phyloP scores from a whole-genome alignment of 2,113 vertebrate species.

The Brienomyrus longianalis region DNA sequence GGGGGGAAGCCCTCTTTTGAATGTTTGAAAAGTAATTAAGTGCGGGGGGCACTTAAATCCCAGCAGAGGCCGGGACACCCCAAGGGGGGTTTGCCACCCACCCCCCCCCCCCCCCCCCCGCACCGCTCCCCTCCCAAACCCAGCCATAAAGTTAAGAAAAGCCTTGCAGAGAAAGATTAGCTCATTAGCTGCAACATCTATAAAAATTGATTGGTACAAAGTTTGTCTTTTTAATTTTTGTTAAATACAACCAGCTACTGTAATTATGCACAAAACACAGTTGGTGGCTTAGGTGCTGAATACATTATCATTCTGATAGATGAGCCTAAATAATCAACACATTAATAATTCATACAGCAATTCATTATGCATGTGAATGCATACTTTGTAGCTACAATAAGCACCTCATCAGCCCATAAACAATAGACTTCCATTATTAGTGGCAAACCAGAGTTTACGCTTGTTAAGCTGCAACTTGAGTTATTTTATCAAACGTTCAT shows the following conservation, averaged over 20 bases:
- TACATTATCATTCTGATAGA: slow-evolving; percentile 99
- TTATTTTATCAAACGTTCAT: slow-evolving; percentile 99
- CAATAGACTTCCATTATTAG: slow-evolving; percentile 93
- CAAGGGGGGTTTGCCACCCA: neutral
- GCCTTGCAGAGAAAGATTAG: slow-evolving; percentile 38
- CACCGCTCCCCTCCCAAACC: too few species aligned
- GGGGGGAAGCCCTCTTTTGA: too few species aligned
- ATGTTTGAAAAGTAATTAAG: slow-evolving; percentile 13
- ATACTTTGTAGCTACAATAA: slow-evolving; percentile 83
- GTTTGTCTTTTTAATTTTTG: slow-evolving; percentile 64
- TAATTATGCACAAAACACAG: slow-evolving; percentile 95
- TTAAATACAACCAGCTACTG: slow-evolving; percentile 89
- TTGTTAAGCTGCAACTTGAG: slow-evolving; percentile 97
- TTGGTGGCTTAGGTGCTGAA: slow-evolving; percentile 96
- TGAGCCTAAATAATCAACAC: slow-evolving; percentile 99
- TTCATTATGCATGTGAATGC: slow-evolving; percentile 99
- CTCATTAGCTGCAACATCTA: slow-evolving; percentile 41
- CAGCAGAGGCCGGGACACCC: neutral
- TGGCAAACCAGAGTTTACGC: slow-evolving; percentile 85
- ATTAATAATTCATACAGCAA: slow-evolving; percentile 99
- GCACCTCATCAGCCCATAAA: slow-evolving; percentile 97
- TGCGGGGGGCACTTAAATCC: slow-evolving; percentile 16
- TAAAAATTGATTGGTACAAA: slow-evolving; percentile 50
- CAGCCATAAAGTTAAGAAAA: slow-evolving; percentile 14
- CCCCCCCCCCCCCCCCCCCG: neutral